A percentile compares a stretch with the other conserved stretches of the same genome.
These are phyloP conservation scores for Xiphias gladius DNA, from an alignment of 2,113 vertebrate genomes.

Conservation along the genomic window DNA sequence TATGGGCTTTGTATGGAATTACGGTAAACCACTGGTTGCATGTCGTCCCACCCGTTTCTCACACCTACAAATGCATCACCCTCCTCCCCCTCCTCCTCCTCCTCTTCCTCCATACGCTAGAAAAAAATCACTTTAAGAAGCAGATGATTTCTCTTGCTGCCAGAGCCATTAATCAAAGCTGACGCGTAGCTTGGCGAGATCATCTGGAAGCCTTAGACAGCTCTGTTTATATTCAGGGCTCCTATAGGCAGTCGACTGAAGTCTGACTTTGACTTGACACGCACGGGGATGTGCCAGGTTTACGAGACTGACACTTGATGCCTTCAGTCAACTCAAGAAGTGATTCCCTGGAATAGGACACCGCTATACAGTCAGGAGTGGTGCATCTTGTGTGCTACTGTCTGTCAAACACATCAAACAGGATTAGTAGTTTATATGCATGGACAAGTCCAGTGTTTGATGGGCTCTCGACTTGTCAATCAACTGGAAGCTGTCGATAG, in stretches of 20 bases:
- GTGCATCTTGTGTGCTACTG: conserved; percentile 4
- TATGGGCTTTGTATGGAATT: too few species aligned
- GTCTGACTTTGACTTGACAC: conserved; percentile 33
- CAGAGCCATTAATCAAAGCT: conserved; percentile 47
- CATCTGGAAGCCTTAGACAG: conserved; percentile 27
- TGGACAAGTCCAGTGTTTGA: not conserved
- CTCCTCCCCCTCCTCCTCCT: conserved; percentile 2
- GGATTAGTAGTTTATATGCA: not conserved
- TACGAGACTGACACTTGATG: conserved; percentile 23
- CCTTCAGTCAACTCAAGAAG: conserved; percentile 32
- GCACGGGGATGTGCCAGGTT: not conserved
- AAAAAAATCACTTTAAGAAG: not conserved
- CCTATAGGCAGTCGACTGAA: conserved; percentile 8
- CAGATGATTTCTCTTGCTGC: conserved; percentile 33
- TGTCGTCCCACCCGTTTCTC: not conserved
- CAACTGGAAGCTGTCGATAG: not conserved
- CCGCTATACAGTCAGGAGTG: not conserved
- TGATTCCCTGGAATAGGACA: not conserved
- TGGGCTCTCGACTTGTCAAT: conserved; percentile 3
- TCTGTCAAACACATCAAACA: conserved; percentile 16
- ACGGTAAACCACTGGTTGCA: too few species aligned
- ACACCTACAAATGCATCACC: not conserved
- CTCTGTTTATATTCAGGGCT: conserved; percentile 36
- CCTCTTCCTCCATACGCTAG: not conserved
- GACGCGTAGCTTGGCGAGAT: conserved; percentile 24